These are phyloP conservation scores for Gallinago solitaria DNA, from an alignment of 2,797 vertebrate genomes.

Conservation along the genomic window DNA sequence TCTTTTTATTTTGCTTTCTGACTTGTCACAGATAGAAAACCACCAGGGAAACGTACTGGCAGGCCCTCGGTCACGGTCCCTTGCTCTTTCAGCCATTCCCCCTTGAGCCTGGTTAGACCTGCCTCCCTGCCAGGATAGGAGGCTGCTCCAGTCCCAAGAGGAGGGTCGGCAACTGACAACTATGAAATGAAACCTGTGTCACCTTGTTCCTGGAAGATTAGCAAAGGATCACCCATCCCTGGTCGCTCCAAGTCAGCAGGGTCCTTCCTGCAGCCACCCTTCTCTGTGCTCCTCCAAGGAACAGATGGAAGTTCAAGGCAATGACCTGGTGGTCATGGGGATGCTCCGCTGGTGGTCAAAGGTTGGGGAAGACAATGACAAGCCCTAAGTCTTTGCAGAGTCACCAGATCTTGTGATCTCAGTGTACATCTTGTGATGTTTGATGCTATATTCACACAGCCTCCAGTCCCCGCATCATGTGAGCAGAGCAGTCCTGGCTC, in stretches of 20 bases:
- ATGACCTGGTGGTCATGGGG: background rate
- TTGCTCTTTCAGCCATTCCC: background rate
- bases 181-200: background rate
- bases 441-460: background rate
- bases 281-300: background rate
- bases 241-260: background rate
- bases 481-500: background rate
- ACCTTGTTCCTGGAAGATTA: background rate
- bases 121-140: background rate
- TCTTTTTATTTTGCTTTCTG: conserved; percentile 39
- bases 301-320: background rate
- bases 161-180: background rate
- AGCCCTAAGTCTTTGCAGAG: background rate
- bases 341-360: background rate
- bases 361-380: background rate
- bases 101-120: background rate
- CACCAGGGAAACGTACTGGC: conserved; percentile 8
- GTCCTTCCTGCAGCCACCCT: background rate
- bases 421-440: background rate
- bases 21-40: conserved; percentile 22
- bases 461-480: accelerated
- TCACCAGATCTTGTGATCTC: background rate
- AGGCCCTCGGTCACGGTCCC: background rate
- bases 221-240: background rate
- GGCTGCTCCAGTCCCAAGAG: background rate